These are phyloP conservation scores for Euzophera pinguis DNA, from an alignment of 2,888 invertebrate genomes.

Conservation along the genomic window DNA sequence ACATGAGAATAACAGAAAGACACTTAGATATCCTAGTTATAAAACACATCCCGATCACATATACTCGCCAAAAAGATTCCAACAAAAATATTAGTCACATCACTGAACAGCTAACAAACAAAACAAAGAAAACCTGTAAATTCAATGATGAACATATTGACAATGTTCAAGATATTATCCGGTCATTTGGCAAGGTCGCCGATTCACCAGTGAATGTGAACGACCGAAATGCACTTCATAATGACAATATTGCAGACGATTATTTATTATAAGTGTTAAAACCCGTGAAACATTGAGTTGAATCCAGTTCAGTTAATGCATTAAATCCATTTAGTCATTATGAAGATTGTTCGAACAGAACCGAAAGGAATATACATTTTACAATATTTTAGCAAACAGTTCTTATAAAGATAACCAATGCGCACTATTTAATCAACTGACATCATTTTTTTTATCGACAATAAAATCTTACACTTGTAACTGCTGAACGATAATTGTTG, in stretches of 20 bases:
- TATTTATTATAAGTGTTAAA: conserved; percentile 25
- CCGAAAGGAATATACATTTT: background rate
- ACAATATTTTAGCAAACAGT: background rate
- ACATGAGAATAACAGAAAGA: no score
- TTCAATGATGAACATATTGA: conserved; percentile 15
- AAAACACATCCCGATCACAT: no score
- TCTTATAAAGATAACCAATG: background rate
- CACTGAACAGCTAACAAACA: background rate
- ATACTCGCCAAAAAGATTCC: no score
- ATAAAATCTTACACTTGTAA: no score
- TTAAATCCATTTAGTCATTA: background rate
- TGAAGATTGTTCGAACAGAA: background rate
- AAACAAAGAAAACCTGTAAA: background rate
- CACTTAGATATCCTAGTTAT: no score
- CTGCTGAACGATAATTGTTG: no score
- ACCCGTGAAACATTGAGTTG: conserved; percentile 30
- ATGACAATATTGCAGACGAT: background rate
- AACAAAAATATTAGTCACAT: no score
- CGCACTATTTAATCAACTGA: no score
- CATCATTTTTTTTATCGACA: no score
- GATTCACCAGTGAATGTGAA: conserved; percentile 41
- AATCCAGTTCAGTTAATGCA: background rate
- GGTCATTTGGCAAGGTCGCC: conserved; percentile 33
- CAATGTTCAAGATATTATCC: conserved; percentile 18
- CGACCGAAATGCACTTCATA: conserved; percentile 27